These are phyloP conservation scores for Pseudomugil tenellus DNA, from an alignment of 2,797 vertebrate genomes.

Conservation along the genomic window DNA sequence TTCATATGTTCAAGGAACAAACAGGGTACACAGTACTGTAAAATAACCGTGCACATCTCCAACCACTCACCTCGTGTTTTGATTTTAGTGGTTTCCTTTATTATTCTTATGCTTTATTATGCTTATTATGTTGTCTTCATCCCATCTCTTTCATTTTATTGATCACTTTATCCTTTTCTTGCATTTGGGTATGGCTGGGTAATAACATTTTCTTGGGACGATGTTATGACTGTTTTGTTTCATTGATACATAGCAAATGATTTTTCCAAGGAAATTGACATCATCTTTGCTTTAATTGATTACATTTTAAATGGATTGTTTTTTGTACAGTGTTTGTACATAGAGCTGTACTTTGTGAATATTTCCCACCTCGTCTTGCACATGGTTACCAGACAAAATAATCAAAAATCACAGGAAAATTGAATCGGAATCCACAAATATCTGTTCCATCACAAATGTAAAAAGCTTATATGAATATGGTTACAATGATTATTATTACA, in stretches of 20 bases:
- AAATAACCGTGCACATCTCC: constrained; percentile 64
- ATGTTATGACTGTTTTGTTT: constrained; percentile 59
- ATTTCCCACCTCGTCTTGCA: constrained; percentile 56
- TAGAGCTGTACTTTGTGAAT: constrained; percentile 72
- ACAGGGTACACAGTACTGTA: constrained; percentile 83
- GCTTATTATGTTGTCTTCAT: constrained; percentile 24
- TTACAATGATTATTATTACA: constrained; percentile 4
- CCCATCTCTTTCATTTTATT: constrained; percentile 36
- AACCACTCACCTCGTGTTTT: constrained; percentile 69
- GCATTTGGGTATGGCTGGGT: constrained; percentile 70
- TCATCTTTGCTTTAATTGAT: constrained; percentile 56
- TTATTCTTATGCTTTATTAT: neutral
- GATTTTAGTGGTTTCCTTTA: constrained; percentile 10
- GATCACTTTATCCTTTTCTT: constrained; percentile 49
- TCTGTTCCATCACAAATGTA: constrained; percentile 17
- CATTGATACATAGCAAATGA: constrained; percentile 26
- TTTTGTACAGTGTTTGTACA: constrained; percentile 73
- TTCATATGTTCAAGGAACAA: constrained; percentile 72
- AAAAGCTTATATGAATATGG: neutral
- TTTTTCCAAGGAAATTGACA: constrained; percentile 32
- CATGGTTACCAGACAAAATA: constrained; percentile 46
- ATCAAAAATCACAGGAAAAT: constrained; percentile 53
- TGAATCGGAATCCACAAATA: constrained; percentile 31
- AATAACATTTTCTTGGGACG: constrained; percentile 72
- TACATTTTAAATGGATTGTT: constrained; percentile 55